A percentile compares a stretch with the other conserved stretches of the same genome.
Conservation (phyloP, 2,113 vertebrate genomes). For the Rostratula benghalensis region DNA sequence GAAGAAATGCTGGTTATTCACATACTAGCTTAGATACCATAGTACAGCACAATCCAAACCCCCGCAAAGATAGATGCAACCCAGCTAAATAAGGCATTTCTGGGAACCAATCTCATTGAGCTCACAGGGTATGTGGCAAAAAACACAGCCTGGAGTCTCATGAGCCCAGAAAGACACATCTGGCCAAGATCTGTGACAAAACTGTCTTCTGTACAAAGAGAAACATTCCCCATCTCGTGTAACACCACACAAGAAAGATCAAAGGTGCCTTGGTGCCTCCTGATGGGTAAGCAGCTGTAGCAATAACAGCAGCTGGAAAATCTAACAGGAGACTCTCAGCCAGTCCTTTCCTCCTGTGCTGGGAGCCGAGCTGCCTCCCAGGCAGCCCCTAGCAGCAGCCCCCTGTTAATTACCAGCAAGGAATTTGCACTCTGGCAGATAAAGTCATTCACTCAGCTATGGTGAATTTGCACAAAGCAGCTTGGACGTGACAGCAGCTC, state of each 20-base stretch:
- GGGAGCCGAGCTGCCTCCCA: neutral
- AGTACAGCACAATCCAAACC: neutral
- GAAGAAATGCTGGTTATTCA: neutral
- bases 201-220: neutral
- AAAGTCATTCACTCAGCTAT: neutral
- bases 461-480: neutral
- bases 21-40: neutral
- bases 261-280: slow-evolving; percentile 34
- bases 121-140: neutral
- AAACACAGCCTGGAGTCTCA: neutral
- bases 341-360: neutral
- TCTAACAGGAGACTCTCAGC: neutral
- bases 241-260: slow-evolving; percentile 45
- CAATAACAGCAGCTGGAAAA: slow-evolving; percentile 53
- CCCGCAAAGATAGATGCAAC: neutral
- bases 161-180: neutral
- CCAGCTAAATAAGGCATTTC: neutral
- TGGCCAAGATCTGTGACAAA: slow-evolving; percentile 27
- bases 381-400: slow-evolving; percentile 21
- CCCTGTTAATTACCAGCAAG: slow-evolving; percentile 43
- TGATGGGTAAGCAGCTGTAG: slow-evolving; percentile 51
- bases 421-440: slow-evolving; percentile 46
- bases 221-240: slow-evolving; percentile 14
- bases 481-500: neutral
- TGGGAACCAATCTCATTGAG: neutral